These are phyloP conservation scores for Fistularia tabacaria DNA, from an alignment of 2,797 vertebrate genomes.

Conservation along the genomic window DNA sequence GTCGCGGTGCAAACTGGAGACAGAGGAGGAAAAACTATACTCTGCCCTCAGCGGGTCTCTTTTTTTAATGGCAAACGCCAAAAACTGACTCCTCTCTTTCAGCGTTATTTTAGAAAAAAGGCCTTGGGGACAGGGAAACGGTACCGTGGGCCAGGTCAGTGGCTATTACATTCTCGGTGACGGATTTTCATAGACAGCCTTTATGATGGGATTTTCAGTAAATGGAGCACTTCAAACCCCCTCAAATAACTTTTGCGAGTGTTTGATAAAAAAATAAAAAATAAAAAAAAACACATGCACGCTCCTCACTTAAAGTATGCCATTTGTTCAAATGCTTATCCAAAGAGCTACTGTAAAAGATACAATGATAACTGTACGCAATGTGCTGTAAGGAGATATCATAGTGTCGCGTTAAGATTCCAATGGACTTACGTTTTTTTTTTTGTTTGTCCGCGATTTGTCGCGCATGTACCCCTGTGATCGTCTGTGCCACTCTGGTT, in stretches of 20 bases:
- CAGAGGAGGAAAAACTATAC: conserved; percentile 5
- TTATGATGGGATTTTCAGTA: conserved; percentile 28
- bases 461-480: conserved; percentile 34
- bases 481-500: conserved; percentile 76
- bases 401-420: conserved; percentile 17
- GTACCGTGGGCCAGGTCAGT: conserved; percentile 39
- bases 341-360: conserved; percentile 23
- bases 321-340: conserved; percentile 39
- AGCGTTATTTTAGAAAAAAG: conserved; percentile 39
- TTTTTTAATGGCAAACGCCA: conserved; percentile 47
- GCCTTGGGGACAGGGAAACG: conserved; percentile 33
- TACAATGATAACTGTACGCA: no score
- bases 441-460: conserved; percentile 30
- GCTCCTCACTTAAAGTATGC: conserved; percentile 24
- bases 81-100: conserved; percentile 46
- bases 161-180: conserved; percentile 37
- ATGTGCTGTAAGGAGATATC: conserved; percentile 14
- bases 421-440: conserved; percentile 26
- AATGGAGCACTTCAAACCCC: conserved; percentile 35
- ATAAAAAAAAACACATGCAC: conserved; percentile 25
- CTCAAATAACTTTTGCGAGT: no score
- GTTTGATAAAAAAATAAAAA: no score
- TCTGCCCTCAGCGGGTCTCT: conserved; percentile 31
- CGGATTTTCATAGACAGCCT: conserved; percentile 32
- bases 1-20: conserved; percentile 10